Conservation (phyloP, 2,113 vertebrate genomes). For the Anthoscopus minutus region DNA sequence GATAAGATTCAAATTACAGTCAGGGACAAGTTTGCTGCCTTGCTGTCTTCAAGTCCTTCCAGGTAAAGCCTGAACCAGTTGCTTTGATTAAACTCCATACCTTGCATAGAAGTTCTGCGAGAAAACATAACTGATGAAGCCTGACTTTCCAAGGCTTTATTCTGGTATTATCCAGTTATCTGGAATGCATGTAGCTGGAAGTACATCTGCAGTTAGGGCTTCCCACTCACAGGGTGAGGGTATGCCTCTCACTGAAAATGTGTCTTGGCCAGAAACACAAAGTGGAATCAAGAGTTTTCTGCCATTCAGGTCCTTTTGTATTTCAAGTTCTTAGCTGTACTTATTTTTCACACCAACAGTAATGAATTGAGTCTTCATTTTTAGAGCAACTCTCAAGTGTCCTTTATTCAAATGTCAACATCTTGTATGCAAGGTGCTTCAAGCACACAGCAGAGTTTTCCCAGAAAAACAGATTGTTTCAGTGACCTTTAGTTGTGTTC, state of each 20-base stretch:
- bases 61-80: not conserved
- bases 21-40: not conserved
- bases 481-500: constrained; percentile 48
- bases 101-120: not conserved
- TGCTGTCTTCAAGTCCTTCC: not conserved
- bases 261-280: not conserved
- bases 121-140: not conserved
- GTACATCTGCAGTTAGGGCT: not conserved
- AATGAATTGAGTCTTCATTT: constrained; percentile 3
- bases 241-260: not conserved
- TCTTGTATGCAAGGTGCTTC: constrained; percentile 59
- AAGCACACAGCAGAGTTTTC: constrained; percentile 8
- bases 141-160: not conserved
- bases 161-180: not conserved
- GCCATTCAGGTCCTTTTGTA: not conserved
- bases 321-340: not conserved
- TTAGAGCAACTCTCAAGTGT: constrained; percentile 23
- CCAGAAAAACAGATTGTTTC: constrained; percentile 49
- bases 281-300: not conserved
- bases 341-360: not conserved
- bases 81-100: not conserved
- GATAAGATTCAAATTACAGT: not conserved
- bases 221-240: not conserved
- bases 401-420: constrained; percentile 62
- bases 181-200: not conserved